Percentiles rank a stretch among this genome's conserved stretches.
Conservation (phyloP, 2,113 vertebrate genomes). For the Thunnus maccoyii region DNA sequence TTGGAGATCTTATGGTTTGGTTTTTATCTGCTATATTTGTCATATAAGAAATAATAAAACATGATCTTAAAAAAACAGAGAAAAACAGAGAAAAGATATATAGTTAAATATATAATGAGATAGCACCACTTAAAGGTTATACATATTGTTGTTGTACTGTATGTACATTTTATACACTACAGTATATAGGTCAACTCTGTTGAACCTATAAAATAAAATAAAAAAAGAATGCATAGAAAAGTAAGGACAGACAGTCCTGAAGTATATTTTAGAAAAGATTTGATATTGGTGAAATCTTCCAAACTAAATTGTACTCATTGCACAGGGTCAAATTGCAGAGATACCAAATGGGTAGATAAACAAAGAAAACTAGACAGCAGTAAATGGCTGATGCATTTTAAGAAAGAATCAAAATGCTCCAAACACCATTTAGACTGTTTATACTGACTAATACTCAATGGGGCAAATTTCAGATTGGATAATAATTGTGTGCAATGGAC, state of each 20-base stretch:
- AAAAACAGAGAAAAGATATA: background rate
- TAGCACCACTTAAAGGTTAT: background rate
- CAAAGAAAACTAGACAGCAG: conserved; percentile 37
- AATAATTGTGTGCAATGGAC: conserved; percentile 53
- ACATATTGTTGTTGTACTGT: background rate
- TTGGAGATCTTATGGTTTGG: no score
- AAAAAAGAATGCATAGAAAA: conserved; percentile 1
- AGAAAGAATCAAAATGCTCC: conserved; percentile 36
- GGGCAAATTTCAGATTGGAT: conserved; percentile 41
- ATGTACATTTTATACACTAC: conserved; percentile 18
- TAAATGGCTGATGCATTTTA: conserved; percentile 40
- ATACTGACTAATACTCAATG: conserved; percentile 49
- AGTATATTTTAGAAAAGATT: background rate
- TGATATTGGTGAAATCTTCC: conserved; percentile 23
- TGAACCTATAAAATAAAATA: background rate
- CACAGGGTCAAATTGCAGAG: conserved; percentile 25
- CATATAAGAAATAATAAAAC: conserved; percentile 12
- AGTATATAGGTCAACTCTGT: background rate
- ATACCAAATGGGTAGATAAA: conserved; percentile 29
- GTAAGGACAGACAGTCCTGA: conserved; percentile 17
- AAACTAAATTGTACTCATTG: conserved; percentile 48
- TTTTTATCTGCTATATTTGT: conserved; percentile 8
- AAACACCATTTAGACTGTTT: conserved; percentile 53
- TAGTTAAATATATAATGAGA: conserved; percentile 10
- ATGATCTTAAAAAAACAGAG: background rate